A percentile compares a stretch with the other conserved stretches of the same genome.
These are phyloP conservation scores for Seira ritae DNA, from an alignment of 2,888 invertebrate species.

Conservation along the genomic window DNA sequence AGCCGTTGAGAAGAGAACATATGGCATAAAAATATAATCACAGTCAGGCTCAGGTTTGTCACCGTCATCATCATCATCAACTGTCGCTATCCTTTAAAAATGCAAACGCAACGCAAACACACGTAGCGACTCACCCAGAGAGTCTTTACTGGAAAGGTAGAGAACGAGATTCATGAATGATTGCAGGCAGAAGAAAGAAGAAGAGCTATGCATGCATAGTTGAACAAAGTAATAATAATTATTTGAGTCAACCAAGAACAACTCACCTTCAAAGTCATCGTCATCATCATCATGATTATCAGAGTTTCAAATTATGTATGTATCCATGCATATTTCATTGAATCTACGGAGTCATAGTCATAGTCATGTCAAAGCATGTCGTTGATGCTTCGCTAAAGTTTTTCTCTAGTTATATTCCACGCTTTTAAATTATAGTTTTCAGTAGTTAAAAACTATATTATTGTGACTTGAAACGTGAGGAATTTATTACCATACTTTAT, in stretches of 20 bases:
- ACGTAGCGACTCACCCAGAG: not conserved
- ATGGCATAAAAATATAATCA: not conserved
- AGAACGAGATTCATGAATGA: not conserved
- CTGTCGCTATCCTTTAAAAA: not conserved
- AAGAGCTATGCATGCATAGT: not conserved
- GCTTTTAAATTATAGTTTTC: not conserved
- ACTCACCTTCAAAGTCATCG: conserved; percentile 36
- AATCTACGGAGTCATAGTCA: no score
- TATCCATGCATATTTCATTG: not conserved
- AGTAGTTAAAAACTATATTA: no score
- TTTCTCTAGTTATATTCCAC: no score
- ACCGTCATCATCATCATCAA: not conserved
- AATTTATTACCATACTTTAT: no score
- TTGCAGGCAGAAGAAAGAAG: not conserved
- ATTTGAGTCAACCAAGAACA: conserved; percentile 41
- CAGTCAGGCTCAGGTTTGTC: not conserved
- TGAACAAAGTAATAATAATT: conserved; percentile 35
- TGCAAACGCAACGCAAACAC: not conserved
- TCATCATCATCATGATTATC: conserved; percentile 13
- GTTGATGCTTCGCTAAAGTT: no score
- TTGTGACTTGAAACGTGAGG: no score
- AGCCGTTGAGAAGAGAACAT: no score
- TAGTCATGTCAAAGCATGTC: no score
- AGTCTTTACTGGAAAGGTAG: not conserved
- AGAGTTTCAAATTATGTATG: not conserved